A percentile compares a stretch with the other conserved stretches of the same genome.
Conservation (phyloP, 1,140 invertebrate species). For the Drosophila equinoxialis region DNA sequence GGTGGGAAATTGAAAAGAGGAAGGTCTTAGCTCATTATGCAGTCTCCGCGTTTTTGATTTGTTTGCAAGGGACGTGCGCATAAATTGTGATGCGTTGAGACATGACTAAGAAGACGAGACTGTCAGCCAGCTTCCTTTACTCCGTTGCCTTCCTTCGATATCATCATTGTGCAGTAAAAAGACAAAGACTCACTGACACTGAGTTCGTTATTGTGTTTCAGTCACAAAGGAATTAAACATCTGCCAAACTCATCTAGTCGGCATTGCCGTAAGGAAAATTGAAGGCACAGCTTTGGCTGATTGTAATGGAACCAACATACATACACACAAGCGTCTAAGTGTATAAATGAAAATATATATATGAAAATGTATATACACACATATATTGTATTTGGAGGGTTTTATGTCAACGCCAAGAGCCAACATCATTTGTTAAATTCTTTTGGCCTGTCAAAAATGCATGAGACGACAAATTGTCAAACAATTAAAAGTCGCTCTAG, state of each 20-base stretch:
- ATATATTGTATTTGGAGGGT: not conserved
- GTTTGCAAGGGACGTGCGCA: conserved; percentile 69
- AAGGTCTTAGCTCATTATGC: conserved; percentile 70
- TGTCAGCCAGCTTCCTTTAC: conserved; percentile 2
- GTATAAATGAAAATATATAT: not conserved
- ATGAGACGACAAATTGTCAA: conserved; percentile 67
- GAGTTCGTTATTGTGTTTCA: conserved; percentile 70
- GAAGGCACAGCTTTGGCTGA: not conserved
- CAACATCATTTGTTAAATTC: conserved; percentile 46
- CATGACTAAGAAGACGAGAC: conserved; percentile 11
- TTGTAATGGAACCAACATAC: not conserved
- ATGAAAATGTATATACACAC: not conserved
- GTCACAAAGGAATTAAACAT: conserved; percentile 73
- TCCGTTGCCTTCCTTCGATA: not conserved
- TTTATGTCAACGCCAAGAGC: conserved; percentile 14
- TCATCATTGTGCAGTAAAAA: conserved; percentile 63
- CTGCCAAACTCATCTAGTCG: conserved; percentile 58
- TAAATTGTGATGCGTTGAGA: conserved; percentile 63
- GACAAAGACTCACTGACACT: conserved; percentile 61
- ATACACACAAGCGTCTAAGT: not conserved
- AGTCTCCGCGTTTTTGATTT: conserved; percentile 73
- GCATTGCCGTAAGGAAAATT: conserved; percentile 1
- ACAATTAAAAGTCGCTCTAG: conserved; percentile 62
- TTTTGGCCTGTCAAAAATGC: conserved; percentile 34
- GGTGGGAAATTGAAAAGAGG: conserved; percentile 29